phyloP scores from a whole-genome alignment of 2,113 vertebrate genomes.

The Lycaon pictus region DNA sequence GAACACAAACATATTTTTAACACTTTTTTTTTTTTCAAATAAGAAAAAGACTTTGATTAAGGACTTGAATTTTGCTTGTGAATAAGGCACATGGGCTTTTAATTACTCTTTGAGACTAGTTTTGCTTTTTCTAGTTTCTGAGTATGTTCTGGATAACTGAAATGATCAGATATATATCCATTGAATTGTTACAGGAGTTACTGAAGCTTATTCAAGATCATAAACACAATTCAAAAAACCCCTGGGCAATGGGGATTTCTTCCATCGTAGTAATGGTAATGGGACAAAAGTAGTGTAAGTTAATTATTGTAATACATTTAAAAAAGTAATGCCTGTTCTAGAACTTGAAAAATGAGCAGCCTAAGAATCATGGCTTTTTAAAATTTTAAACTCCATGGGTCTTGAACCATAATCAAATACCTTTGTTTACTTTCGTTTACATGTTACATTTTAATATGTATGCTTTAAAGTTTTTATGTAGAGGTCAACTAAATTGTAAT shows the following conservation, averaged over 20 bases:
- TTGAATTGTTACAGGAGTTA: constrained; percentile 33
- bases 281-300: not conserved
- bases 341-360: not conserved
- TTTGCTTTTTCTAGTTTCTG: not conserved
- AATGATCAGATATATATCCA: not conserved
- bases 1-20: not conserved
- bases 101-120: constrained; percentile 6
- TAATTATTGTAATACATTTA: not conserved
- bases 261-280: not conserved
- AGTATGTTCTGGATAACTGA: constrained; percentile 20
- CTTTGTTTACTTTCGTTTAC: not conserved
- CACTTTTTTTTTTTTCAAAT: not conserved
- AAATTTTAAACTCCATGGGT: not conserved
- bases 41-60: constrained; percentile 32
- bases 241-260: not conserved
- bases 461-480: not conserved
- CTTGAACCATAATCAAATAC: not conserved
- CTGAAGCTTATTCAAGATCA: not conserved
- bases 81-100: not conserved
- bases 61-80: not conserved
- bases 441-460: not conserved
- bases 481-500: not conserved
- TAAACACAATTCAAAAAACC: constrained; percentile 47
- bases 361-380: not conserved
- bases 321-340: not conserved